Percentiles rank a stretch among this genome's conserved stretches.
These are phyloP conservation scores for human DNA, from an alignment of 2,113 vertebrate species.

Conservation along the genomic window DNA sequence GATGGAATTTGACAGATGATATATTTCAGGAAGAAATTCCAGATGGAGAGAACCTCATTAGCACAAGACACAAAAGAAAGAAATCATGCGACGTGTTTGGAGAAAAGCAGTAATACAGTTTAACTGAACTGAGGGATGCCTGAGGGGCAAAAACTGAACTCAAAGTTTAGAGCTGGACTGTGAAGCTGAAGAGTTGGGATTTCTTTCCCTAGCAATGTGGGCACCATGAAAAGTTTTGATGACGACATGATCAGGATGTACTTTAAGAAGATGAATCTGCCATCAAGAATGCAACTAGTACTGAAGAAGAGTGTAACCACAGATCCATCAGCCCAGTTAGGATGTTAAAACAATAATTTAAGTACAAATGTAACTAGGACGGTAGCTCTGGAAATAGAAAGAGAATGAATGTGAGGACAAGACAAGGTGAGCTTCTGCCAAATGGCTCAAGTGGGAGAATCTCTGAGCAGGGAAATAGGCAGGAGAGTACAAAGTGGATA, in stretches of 20 bases:
- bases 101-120: neutral
- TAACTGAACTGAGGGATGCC: neutral
- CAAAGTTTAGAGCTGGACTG: neutral
- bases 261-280: neutral
- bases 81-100: neutral
- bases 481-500: neutral
- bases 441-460: neutral
- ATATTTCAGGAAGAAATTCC: slow-evolving; percentile 52
- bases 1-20: slow-evolving; percentile 53
- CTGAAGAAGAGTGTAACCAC: neutral
- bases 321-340: neutral
- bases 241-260: neutral
- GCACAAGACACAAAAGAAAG: slow-evolving; percentile 25
- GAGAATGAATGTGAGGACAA: neutral
- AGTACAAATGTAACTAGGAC: neutral
- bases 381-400: neutral
- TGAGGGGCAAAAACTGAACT: neutral
- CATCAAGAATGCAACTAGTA: neutral
- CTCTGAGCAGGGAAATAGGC: neutral
- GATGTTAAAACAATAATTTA: slow-evolving; percentile 29
- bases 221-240: neutral
- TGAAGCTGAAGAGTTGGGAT: neutral
- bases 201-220: neutral
- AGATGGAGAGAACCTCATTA: slow-evolving; percentile 53
- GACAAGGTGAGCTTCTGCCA: neutral